Conservation (phyloP, 2,113 vertebrate genomes). For the Glaucomys volans region DNA sequence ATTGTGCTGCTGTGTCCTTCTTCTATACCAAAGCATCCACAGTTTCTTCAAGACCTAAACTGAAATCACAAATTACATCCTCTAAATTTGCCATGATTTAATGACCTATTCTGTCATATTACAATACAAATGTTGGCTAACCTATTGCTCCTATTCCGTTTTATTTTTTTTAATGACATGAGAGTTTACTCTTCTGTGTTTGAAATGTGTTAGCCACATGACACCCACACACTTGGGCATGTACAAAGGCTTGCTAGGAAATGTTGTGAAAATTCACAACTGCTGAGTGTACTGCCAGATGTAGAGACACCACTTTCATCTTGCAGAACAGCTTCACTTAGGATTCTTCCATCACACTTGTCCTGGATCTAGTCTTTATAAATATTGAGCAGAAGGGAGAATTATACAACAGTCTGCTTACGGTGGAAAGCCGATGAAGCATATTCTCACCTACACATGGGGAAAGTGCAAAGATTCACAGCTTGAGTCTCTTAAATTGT, state of each 20-base stretch:
- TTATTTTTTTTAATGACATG: background rate
- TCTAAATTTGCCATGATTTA: background rate
- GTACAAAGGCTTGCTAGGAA: background rate
- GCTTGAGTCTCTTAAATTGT: slow-evolving; percentile 27
- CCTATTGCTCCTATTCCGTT: background rate
- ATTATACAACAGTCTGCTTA: background rate
- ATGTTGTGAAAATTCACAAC: background rate
- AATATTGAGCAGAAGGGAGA: slow-evolving; percentile 20
- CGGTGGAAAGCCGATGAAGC: slow-evolving; percentile 4
- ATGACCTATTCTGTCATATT: background rate
- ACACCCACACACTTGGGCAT: background rate
- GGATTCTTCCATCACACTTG: slow-evolving; percentile 8
- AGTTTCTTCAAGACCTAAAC: background rate
- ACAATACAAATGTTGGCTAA: background rate
- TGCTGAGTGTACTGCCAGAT: background rate
- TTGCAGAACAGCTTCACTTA: background rate
- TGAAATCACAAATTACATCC: background rate
- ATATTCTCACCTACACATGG: slow-evolving; percentile 24
- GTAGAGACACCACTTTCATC: background rate
- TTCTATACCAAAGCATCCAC: background rate
- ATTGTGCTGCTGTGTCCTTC: background rate
- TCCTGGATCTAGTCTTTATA: background rate
- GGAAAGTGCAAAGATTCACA: slow-evolving; percentile 33
- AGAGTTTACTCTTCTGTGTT: background rate
- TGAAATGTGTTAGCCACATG: background rate